Evolutionary conservation across 2,888 invertebrate species (phyloP).

Genomic region (Macropis europaea): DNA sequence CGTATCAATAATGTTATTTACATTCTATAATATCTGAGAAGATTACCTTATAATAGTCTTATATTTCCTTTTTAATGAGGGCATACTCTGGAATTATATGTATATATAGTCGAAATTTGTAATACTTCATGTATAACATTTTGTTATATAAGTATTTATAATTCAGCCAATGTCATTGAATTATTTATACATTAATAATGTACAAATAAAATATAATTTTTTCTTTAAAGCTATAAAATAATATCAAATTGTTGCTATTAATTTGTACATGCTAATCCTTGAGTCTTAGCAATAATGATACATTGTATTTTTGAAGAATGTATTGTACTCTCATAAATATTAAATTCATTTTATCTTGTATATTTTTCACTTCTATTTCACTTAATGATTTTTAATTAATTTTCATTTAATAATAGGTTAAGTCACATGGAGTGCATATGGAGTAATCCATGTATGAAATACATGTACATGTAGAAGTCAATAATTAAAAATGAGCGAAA

Average conservation of each 20-base stretch:
- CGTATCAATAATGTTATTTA: not conserved
- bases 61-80: not conserved
- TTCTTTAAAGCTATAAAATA: too few species aligned
- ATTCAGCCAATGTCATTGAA: too few species aligned
- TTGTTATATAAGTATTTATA: too few species aligned
- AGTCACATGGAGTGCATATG: not conserved
- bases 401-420: not conserved
- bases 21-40: not conserved
- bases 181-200: too few species aligned
- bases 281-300: too few species aligned
- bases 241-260: too few species aligned
- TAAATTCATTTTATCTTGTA: too few species aligned
- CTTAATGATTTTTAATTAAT: not conserved
- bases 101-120: not conserved
- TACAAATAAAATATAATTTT: too few species aligned
- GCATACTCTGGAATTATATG: not conserved
- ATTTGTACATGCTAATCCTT: too few species aligned
- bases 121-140: not conserved
- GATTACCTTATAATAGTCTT: not conserved
- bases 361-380: too few species aligned
- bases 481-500: constrained; percentile 63
- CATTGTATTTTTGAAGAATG: too few species aligned
- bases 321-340: too few species aligned
- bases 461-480: not conserved
- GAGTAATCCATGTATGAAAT: not conserved